Evolutionary conservation across 1,140 invertebrate genomes (phyloP), one percentile per base, ranked within the genome.

Genomic region (Drosophila cardini): DNA sequence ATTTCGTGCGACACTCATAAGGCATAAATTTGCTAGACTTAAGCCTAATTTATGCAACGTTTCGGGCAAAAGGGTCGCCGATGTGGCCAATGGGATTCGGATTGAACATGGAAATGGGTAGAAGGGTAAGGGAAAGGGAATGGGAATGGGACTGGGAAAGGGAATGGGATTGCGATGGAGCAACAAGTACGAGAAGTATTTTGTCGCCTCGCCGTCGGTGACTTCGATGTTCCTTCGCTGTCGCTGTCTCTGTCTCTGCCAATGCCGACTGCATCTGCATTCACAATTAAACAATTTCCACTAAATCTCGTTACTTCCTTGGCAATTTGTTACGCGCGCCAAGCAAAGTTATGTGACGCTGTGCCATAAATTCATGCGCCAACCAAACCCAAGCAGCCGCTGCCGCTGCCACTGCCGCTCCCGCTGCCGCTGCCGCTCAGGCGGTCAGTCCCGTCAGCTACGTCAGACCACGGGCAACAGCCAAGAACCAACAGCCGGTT

Each of bases 231-330:
- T n/a, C 5, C 18, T 26, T 18, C 1, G 30, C 18, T 32, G 38
- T 32, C 30, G 38, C 11, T 16, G 2, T n/a, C 13, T 8, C 46
- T 7, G 11, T 21, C 13, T 56, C n/a, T 40, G 63, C 48, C 55
- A 36, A 21, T 40, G 70, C 36, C 76, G 76, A 80, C 84, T 89
- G 74, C 78, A 89, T 89, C 84, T 89, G 84, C 85, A 89, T 89
- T 84, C 87, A 91, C 90, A 91, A 91, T 91, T 91, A 91, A 91
- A 91, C 90, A 91, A 91, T 91, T 91, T 91, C 90, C 90, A 91
- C 90, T 91, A 91, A 91, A 91, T 91, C 90, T 91, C 82, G 85
- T 80, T 89, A 90, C 90, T 91, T 91, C 86, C 90, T 91, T 91
- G 78, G 86, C 90, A 91, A 91, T 91, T 91, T 91, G 90, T 91